These are phyloP conservation scores for Synergus laeviventris DNA, from an alignment of 2,888 invertebrate genomes.

Conservation along the genomic window DNA sequence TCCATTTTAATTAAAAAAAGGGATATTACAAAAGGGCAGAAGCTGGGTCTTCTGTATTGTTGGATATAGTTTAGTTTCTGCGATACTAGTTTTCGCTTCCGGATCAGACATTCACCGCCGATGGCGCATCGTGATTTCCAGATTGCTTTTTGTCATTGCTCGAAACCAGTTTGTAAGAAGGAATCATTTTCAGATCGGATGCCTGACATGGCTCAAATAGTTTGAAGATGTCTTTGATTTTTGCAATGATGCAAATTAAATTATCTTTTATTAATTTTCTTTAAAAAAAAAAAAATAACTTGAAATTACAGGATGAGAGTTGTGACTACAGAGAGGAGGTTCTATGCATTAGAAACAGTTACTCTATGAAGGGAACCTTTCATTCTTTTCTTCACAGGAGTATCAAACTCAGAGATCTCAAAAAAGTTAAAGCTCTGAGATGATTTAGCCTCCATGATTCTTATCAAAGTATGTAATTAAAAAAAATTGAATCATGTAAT, in stretches of 20 bases:
- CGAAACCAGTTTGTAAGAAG: neutral
- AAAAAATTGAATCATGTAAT: too few relatives aligned
- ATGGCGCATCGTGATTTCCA: neutral
- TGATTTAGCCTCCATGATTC: neutral
- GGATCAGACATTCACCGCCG: conserved; percentile 18
- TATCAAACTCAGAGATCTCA: neutral
- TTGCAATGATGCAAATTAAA: neutral
- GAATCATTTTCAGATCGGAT: neutral
- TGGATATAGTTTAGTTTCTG: neutral
- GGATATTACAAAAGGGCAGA: too few relatives aligned
- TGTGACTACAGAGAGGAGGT: neutral
- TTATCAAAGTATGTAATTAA: neutral
- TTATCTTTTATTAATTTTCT: neutral
- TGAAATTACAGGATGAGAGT: neutral
- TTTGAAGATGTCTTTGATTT: neutral
- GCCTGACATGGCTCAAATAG: neutral
- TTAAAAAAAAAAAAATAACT: neutral
- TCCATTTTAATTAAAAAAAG: too few relatives aligned
- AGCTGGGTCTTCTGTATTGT: neutral
- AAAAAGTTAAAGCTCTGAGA: neutral
- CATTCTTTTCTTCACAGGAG: neutral
- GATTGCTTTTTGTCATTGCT: neutral
- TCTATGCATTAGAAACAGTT: neutral
- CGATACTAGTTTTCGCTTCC: conserved; percentile 11
- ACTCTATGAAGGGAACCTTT: neutral